Evolutionary conservation across 2,888 invertebrate species (phyloP), one percentile per base, ranked within the genome.

Genomic region (Nephrocerus scutellatus): DNA sequence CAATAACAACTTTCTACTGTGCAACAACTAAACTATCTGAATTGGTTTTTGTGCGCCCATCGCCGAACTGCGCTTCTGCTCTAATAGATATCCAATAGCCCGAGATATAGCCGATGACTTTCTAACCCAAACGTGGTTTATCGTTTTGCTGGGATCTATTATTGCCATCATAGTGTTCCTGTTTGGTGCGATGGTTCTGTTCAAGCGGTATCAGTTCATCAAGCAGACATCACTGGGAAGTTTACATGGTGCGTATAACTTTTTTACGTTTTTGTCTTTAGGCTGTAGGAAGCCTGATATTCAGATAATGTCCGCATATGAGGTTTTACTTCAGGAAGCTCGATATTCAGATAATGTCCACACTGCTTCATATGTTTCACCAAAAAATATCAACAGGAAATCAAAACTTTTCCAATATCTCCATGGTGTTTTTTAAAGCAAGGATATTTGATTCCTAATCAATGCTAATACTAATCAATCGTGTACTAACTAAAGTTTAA

Each of bases 101-200:
- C 68, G 66, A 53, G 66, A 66, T 66, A 62, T 70, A 56, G 76
- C 80, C 48, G 80, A 82, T 57, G 84, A 84, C 67, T 81, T 84
- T 62, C 75, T 85, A 58, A 82, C 84, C 54, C 86, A 88, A 73
- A 84, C 87, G 44, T 90, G 89, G 89, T 89, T 90, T 72, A 84
- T 90, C 70, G 83, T 86, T 52, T 74, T 87, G 54, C 76, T 90
- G 53, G 87, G 87, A 56, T 84, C 86, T 56, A 82, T 89, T 70
- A 79, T 89, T 49, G 80, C 87, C 63, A 79, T 89, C 51, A 84
- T 88, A 74, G 75, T 88, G 52, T 77, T 87, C 56, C 76, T 87
- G 54, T 82, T 90, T 68, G 82, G 80, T 57, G 82, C 86, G 47
- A 84, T 87, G 73, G 74, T 89, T 56, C 80, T 86, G 59, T 77